Evolutionary conservation across 2,113 vertebrate species (phyloP), one percentile per base, ranked within the genome.

Genomic region (Plecturocebus donacophilus): DNA sequence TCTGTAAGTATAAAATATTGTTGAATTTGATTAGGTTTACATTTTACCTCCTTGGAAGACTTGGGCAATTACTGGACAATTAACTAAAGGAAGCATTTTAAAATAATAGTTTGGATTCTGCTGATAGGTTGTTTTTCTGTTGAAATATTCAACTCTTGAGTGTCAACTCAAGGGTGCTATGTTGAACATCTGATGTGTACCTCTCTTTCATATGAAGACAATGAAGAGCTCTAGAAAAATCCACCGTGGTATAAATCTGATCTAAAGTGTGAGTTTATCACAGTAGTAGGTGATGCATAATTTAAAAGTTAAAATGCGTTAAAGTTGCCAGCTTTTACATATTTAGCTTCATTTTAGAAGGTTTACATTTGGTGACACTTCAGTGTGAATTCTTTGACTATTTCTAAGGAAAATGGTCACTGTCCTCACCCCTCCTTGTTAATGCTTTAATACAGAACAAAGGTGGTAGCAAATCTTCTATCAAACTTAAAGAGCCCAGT

Each of bases 81-180:
- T 35, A 73, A 40, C 54, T 49, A 45, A 32, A 23, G 52, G 21
- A 81, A 40, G 42, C 8, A n/a, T 42, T 91, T 86, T 21, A 20
- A 49, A 84, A 52, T 17, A 8, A 45, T 10, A 32, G 35, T 6
- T 14, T 6, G 2, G 5, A 42, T 47, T 90, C 52, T 94, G 38
- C 20, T 3, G 27, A 3, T 47, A 23, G 56, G 17, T 32, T 21
- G 7, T 19, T 86, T 88, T 58, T 40, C 56, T 40, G 5, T 32
- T 58, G 42, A 71, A 42, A 49, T 4, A 0, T 6, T 54, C 25
- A 49, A 0, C 83, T 17, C 58, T 32, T 32, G 52, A 76, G 27
- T 14, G 2, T 86, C 83, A 9, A 2, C 1, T 2, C 30, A 3
- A 21, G 32, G 25, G 8, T 35, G 0, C 19, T 11, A 0, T 30